A percentile compares a stretch with the other conserved stretches of the same genome.
Evolutionary conservation across 2,113 vertebrate genomes (phyloP).

Genomic region (Dryoscopus gambensis): DNA sequence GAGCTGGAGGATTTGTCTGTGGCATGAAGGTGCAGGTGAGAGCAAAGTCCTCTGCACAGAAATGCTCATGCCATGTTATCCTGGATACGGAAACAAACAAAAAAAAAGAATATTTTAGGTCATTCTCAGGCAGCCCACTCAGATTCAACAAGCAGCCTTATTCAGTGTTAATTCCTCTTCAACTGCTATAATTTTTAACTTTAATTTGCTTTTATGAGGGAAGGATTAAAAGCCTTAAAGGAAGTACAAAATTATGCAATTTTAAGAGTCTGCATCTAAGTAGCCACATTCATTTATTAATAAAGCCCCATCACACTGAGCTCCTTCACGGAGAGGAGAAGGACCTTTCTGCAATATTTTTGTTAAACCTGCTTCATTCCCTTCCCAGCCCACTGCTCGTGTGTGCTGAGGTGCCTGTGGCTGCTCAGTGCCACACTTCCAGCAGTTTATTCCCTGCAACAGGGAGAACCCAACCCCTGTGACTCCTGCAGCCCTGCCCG

Average conservation of each 20-base stretch:
- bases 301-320: background rate
- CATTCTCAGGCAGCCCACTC: background rate
- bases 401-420: background rate
- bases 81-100: background rate
- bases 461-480: background rate
- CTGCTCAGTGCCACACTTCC: background rate
- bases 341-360: background rate
- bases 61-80: background rate
- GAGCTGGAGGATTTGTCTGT: background rate
- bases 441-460: background rate
- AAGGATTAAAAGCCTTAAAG: background rate
- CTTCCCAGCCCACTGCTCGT: background rate
- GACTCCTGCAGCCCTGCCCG: background rate
- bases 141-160: background rate
- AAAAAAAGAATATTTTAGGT: background rate
- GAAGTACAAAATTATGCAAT: background rate
- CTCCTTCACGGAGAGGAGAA: background rate
- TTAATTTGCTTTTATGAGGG: background rate
- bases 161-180: background rate
- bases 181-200: background rate
- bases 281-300: background rate
- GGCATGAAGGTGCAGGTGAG: background rate
- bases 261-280: background rate
- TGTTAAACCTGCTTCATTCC: background rate
- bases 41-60: background rate